Evolutionary conservation across 2,888 invertebrate genomes (phyloP).

Genomic region (Conomelus anceps): DNA sequence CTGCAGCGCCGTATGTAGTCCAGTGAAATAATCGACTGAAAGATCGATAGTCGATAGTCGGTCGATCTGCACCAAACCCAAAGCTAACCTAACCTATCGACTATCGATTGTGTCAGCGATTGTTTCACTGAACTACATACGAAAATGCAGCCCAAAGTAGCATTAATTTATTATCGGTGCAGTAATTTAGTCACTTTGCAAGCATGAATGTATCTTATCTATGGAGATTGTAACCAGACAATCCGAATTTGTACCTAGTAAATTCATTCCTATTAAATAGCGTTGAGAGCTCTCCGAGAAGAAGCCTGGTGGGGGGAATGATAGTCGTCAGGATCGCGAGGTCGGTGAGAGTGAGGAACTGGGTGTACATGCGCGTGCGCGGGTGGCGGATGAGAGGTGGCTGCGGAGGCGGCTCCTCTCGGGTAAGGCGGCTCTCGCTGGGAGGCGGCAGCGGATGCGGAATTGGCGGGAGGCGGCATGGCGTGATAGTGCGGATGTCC

Average conservation of each 20-base stretch:
- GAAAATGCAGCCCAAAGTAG: too few relatives aligned
- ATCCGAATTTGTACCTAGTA: conserved; percentile 21
- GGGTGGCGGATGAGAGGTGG: conserved; percentile 16
- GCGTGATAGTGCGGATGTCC: conserved; percentile 14
- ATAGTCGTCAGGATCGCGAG: conserved; percentile 43
- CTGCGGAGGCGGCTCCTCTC: conserved; percentile 6
- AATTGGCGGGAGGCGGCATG: conserved; percentile 7
- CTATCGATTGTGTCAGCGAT: too few relatives aligned
- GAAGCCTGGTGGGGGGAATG: conserved; percentile 51
- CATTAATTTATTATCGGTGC: background rate
- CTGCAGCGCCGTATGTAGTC: too few relatives aligned
- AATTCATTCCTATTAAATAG: conserved; percentile 55
- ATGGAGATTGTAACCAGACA: background rate
- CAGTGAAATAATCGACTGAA: too few relatives aligned
- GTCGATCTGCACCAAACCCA: too few relatives aligned
- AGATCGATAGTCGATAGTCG: too few relatives aligned
- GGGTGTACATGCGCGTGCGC: conserved; percentile 41
- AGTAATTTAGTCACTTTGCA: background rate
- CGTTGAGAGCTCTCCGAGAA: conserved; percentile 62
- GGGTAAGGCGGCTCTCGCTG: conserved; percentile 9
- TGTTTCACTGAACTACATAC: too few relatives aligned
- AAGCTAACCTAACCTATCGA: too few relatives aligned
- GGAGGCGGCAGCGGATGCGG: conserved; percentile 9
- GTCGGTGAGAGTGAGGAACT: conserved; percentile 45
- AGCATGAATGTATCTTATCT: background rate